Conservation (phyloP, 2,113 vertebrate species). For the Microtus ochrogaster region DNA sequence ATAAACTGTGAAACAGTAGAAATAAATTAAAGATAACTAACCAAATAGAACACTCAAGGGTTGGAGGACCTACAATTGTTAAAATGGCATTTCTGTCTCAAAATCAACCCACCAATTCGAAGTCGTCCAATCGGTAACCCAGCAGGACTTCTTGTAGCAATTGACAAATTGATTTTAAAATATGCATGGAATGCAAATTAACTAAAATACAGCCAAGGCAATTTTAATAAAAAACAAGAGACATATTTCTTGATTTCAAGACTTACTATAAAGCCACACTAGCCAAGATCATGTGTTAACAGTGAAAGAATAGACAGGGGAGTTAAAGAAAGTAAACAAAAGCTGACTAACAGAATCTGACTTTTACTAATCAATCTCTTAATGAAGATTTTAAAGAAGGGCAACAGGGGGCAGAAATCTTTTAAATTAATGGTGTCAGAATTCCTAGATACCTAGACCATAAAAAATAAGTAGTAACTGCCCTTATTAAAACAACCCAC, state of each 20-base stretch:
- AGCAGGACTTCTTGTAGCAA: neutral
- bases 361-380: neutral
- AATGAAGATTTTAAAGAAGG: constrained; percentile 1
- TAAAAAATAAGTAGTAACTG: neutral
- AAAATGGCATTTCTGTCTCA: constrained; percentile 49
- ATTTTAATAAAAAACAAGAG: constrained; percentile 33
- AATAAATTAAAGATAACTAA: constrained; percentile 15
- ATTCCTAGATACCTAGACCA: neutral
- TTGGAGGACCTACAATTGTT: constrained; percentile 26
- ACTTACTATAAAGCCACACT: neutral
- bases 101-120: constrained; percentile 50
- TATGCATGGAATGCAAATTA: constrained; percentile 38
- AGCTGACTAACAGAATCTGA: neutral
- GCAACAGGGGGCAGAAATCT: neutral
- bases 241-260: constrained; percentile 33
- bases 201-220: neutral
- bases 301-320: neutral
- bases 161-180: constrained; percentile 48
- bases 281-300: neutral
- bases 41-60: neutral
- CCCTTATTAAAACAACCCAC: neutral
- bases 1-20: constrained; percentile 3
- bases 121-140: constrained; percentile 16
- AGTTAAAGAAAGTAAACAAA: neutral
- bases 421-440: neutral